Base-by-base conservation (phyloP, 2,888 invertebrate genomes). In the Penaeus monodon region DNA sequence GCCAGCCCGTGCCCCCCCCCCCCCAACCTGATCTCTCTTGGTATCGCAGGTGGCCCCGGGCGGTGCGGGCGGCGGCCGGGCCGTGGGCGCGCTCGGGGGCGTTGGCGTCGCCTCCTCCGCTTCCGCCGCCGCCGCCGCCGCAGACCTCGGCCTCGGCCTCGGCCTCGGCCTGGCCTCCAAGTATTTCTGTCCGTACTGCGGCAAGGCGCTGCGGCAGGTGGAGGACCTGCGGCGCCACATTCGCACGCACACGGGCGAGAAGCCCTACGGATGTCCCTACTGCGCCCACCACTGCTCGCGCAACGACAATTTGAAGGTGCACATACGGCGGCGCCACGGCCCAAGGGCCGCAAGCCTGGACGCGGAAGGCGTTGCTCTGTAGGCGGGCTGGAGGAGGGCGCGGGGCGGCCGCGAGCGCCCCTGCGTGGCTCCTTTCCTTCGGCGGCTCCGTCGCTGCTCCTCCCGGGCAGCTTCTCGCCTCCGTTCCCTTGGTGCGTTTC, bases 181-280 rank as follows among this genome's bases (percentile, higher is more conserved):
- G 78, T 81, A 86, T 77, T 38, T 22, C 63, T 88, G 88, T 33
- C 74, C 57, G 12, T 76, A 80, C 63, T 88, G 88, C 77, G 76
- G 76, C 70, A 88, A 81, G 80, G 70, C 64, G 22, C 82, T 88
- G 27, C 80, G 85, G 4, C 88, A 88, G 80, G 84, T 77, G 12
- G 85, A 88, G 27, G 88, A 89, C 78, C 84, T 86, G 27, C 78
- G 88, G 49, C 70, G 89, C 24, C 89, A 89, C 78, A 73, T 88
- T 8, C 83, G 85, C 20, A 86, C 84, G 3, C 89, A 89, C 73
- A 89, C 89, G 6, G 89, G 89, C n/a, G 89, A 89, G 81, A 89
- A 88, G 81, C 89, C 89, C 24, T 88, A 88, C 38, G 81, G 70
- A 2, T 89, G 89, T 27, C 88, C 88, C 12, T 88, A 77, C 66